phyloP scores from a whole-genome alignment of 2,113 vertebrate species.

The Sus scrofa region DNA sequence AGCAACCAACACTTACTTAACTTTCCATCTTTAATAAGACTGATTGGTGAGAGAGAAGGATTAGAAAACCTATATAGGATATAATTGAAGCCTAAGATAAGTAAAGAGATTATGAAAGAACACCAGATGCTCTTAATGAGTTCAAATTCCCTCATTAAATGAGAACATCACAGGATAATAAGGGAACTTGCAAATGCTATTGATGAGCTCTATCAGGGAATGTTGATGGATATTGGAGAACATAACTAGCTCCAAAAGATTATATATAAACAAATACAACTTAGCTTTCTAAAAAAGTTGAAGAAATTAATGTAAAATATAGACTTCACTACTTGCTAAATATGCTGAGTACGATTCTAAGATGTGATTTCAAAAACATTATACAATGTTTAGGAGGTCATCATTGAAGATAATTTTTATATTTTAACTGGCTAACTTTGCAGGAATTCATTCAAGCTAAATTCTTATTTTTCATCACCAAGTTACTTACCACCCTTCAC shows the following conservation, averaged over 20 bases:
- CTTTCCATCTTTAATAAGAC: background rate
- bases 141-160: slow-evolving; percentile 40
- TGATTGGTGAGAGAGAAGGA: background rate
- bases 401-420: background rate
- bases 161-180: background rate
- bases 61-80: background rate
- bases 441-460: background rate
- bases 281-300: background rate
- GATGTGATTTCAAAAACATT: background rate
- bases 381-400: background rate
- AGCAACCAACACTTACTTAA: background rate
- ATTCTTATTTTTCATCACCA: background rate
- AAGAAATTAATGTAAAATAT: background rate
- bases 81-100: slow-evolving; percentile 15
- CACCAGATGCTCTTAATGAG: background rate
- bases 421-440: background rate
- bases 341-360: background rate
- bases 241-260: background rate
- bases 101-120: background rate
- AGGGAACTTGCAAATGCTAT: background rate
- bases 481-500: background rate
- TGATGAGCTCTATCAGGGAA: background rate
- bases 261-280: background rate
- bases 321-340: background rate
- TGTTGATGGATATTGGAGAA: background rate